Base-by-base conservation (phyloP, 2,888 invertebrate genomes). In the Myopa tessellatipennis region DNA sequence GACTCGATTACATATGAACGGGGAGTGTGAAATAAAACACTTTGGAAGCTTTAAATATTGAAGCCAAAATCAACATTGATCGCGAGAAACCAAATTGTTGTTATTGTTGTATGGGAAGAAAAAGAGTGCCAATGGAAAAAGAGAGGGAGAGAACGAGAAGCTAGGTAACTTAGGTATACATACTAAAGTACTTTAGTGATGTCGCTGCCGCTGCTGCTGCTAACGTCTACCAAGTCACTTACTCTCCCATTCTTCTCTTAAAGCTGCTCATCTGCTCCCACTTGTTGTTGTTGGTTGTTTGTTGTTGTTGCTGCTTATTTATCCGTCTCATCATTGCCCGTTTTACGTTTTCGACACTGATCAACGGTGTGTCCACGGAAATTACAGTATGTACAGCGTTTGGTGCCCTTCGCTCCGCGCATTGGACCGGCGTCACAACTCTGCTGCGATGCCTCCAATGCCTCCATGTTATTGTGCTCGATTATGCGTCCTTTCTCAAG, bases 401-500 rank as follows among this genome's bases (percentile, higher is more conserved):
- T 85, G 26, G 63, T 82, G 16, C 82, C 81, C 1, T 81, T 82
- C 8, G 81, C 76, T 7, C 85, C 84, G 50, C 82, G 82, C 4
- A 77, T n/a, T n/a, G 83, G 82, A 34, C 83, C 83, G 7, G 78
- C 76, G 16, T 76, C 60, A 0, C 70, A 40, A 10, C 79, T 72
- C 58, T 58, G 26, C 50, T 63, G 55, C 14, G 70, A 45, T 52
- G 74, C 71, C 16, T 74, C 79, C 36, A 78, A 81, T 5, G 80
- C 80, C 76, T 87, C 85, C 71, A 83, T 82, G 65, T 82, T 83
- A 77, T 87, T 87, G 70, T 86, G 85, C 79, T 88, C 87, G 65
- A 88, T 85, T 71, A 84, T 83, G 73, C 88, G 85, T 7, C 87
- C 87, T 75, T 86, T 86, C 50, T 87, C 87, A 63, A 88, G 83